phyloP scores from a whole-genome alignment of 2,113 vertebrate species.

The Fregetta grallaria region DNA sequence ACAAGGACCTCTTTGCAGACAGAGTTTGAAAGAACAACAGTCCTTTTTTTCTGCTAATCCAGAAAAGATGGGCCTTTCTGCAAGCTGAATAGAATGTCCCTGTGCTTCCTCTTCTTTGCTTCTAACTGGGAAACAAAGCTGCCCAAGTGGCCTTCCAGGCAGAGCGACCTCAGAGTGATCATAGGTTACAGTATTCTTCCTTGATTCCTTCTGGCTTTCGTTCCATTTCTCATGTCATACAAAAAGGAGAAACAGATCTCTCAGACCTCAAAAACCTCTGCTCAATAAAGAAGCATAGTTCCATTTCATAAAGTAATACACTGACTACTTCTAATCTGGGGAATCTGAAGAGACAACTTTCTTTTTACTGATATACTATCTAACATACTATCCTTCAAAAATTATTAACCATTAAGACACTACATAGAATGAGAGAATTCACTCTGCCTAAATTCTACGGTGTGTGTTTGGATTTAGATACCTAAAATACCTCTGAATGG shows the following conservation, averaged over 20 bases:
- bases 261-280: not conserved
- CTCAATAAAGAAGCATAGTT: not conserved
- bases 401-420: not conserved
- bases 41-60: not conserved
- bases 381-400: not conserved
- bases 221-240: not conserved
- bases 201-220: not conserved
- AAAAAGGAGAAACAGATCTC: not conserved
- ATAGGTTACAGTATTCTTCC: not conserved
- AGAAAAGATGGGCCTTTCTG: not conserved
- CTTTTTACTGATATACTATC: not conserved
- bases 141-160: not conserved
- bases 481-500: not conserved
- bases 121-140: not conserved
- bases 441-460: not conserved
- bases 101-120: not conserved
- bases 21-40: not conserved
- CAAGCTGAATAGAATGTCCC: not conserved
- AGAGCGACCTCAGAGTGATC: not conserved
- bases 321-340: not conserved
- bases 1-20: not conserved
- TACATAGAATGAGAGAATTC: not conserved
- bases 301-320: not conserved
- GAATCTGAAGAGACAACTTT: not conserved
- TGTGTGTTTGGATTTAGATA: not conserved